Evolutionary conservation across 2,797 vertebrate genomes (phyloP), one percentile per base, ranked within the genome.

Genomic region (Artibeus jamaicensis): DNA sequence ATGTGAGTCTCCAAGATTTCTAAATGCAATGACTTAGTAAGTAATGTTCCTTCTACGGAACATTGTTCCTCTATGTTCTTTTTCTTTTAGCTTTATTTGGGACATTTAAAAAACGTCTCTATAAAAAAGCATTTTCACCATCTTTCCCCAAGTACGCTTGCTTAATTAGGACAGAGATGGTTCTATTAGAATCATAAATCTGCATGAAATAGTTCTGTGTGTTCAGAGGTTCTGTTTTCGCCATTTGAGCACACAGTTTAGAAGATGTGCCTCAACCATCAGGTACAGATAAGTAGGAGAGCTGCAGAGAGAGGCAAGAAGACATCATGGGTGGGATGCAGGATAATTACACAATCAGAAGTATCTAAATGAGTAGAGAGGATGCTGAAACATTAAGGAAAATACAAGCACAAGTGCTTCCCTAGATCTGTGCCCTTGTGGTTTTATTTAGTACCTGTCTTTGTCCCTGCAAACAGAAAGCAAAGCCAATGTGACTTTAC

Each of bases 61-160:
- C 46, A n/a, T 48, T 48, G 46, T 18, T 74, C 37, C 50, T 0
- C 73, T 76, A 19, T 57, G 79, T 67, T 57, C 59, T 73, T 77
- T 89, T 55, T 59, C 6, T 48, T 83, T 82, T 84, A 85, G 44
- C 44, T 96, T 89, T 95, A 76, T 93, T 90, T 93, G 59, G 70
- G 65, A 46, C 46, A 29, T 73, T 91, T 42, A 0, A 3, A 32
- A 87, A 70, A 34, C 16, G 18, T 87, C 53, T 92, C 26, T 71
- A n/a, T 86, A 65, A 89, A 95, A 93, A 93, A 39, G 3, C 53
- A 26, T 79, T 53, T 96, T 57, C 59, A 5, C 73, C 42, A n/a
- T 79, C 2, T 74, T 88, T 87, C 59, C 86, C 94, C 29, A 84
- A 11, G 32, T 24, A 70, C 39, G 18, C 32, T 93, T 91, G 22